Conservation (phyloP, 2,797 vertebrate species). For the Enteromius afrohamiltoni region DNA sequence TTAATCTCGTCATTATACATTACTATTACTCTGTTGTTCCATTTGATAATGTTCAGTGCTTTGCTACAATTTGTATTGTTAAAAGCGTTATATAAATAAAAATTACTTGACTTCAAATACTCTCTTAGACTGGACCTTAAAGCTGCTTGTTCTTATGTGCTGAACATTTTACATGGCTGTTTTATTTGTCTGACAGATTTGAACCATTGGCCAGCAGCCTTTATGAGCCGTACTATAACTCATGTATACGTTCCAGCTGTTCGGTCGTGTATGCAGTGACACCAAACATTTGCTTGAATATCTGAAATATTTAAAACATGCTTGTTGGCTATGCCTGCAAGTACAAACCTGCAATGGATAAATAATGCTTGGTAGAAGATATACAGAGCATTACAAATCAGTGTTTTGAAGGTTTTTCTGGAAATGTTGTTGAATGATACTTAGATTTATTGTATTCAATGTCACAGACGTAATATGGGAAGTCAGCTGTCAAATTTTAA, state of each 20-base stretch:
- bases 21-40: too few species aligned
- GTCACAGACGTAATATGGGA: background rate
- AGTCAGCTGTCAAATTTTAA: constrained; percentile 1
- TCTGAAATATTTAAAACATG: constrained; percentile 16
- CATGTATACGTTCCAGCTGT: constrained; percentile 22
- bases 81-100: too few species aligned
- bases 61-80: too few species aligned
- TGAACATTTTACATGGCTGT: background rate
- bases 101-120: too few species aligned
- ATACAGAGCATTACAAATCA: background rate
- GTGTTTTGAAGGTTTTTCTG: constrained; percentile 5
- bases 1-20: too few species aligned
- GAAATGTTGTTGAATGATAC: background rate
- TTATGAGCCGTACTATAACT: constrained; percentile 34
- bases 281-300: constrained; percentile 24
- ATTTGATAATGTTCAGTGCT: too few species aligned
- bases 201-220: constrained; percentile 14
- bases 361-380: background rate
- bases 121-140: background rate
- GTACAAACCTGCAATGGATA: background rate
- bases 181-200: constrained; percentile 29
- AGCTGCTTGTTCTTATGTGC: background rate
- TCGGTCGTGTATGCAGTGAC: constrained; percentile 20
- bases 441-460: constrained; percentile 7
- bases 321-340: background rate